Conservation (phyloP, 2,888 invertebrate species). For the Drepanosiphum platanoidis region DNA sequence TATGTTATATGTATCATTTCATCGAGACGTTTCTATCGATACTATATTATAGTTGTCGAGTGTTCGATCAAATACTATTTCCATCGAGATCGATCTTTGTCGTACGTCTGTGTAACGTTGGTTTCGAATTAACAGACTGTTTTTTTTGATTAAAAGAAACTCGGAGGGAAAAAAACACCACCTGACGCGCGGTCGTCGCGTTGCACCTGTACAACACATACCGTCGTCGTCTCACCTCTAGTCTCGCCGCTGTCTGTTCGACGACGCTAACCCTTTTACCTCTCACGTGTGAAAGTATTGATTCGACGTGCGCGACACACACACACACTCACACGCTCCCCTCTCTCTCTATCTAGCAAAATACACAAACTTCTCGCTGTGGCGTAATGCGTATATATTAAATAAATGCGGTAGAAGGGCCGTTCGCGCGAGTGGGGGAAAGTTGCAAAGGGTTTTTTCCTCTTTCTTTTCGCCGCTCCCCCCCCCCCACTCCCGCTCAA, state of each 20-base stretch:
- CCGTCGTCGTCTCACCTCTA: not conserved
- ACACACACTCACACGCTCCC: not conserved
- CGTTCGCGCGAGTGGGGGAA: conserved; percentile 1
- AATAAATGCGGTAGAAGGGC: conserved; percentile 45
- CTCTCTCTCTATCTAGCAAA: not conserved
- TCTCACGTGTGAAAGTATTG: conserved; percentile 52
- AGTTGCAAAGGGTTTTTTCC: conserved; percentile 39
- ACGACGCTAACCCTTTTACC: conserved; percentile 46
- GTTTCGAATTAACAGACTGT: no score
- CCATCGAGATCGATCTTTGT: no score
- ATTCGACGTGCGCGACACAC: conserved; percentile 37
- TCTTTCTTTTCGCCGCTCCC: conserved; percentile 4
- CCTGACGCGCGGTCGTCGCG: not conserved
- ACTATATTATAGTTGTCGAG: no score
- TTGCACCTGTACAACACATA: conserved; percentile 13
- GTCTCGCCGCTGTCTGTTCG: not conserved
- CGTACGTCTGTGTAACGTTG: no score
- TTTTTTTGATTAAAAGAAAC: not conserved
- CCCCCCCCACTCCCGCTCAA: conserved; percentile 5
- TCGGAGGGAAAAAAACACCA: not conserved
- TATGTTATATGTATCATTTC: no score
- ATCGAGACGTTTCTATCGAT: no score
- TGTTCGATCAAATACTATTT: no score
- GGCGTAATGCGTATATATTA: conserved; percentile 42
- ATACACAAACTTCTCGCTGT: conserved; percentile 30